Evolutionary conservation across 1,140 invertebrate genomes (phyloP), one percentile per base, ranked within the genome.

Genomic region (Panulirus ornatus): DNA sequence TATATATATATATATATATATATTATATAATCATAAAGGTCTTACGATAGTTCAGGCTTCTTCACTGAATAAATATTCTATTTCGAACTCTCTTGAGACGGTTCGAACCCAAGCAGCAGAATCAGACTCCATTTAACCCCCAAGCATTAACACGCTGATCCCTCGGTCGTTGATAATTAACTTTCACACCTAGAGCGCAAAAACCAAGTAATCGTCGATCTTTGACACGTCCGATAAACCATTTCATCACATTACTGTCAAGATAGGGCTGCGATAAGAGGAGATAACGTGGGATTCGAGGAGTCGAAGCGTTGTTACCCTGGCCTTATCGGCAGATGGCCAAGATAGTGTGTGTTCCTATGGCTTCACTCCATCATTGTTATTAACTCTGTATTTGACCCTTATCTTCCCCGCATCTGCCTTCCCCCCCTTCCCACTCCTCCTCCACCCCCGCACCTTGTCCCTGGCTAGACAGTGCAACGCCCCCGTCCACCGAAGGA

Each of bases 191-290:
- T 79, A 27, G 44, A 27, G 38, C 34, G 42, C 19, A 44, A 44
- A 14, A 34, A 30, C 42, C 22, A 36, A 36, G 30, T 36, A 58
- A 58, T 81, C 47, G 47, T 11, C 22, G n/a, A 58, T 81, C n/a
- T 81, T 81, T 36, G 47, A 81, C 78, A 81, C 78, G 51, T 58
- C 27, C 78, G 78, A 81, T 81, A 81, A 81, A 30, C 42, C 44
- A 36, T 81, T 81, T 54, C 78, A 81, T 81, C 78, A 81, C 78
- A 81, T 81, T 81, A 81, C 34, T 38, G 78, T 38, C 27, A 58
- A 36, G 78, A 81, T 58, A 54, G 2, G 36, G 78, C 47, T 30
- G 47, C 44, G 78, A 81, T 81, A 81, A 81, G 27, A 11, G 44
- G 34, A 30, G 54, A 54, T 54, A 81, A 34, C 78, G 30, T 58